Evolutionary conservation across 2,797 vertebrate genomes (phyloP).

Genomic region (Lepilemur ruficaudatus): DNA sequence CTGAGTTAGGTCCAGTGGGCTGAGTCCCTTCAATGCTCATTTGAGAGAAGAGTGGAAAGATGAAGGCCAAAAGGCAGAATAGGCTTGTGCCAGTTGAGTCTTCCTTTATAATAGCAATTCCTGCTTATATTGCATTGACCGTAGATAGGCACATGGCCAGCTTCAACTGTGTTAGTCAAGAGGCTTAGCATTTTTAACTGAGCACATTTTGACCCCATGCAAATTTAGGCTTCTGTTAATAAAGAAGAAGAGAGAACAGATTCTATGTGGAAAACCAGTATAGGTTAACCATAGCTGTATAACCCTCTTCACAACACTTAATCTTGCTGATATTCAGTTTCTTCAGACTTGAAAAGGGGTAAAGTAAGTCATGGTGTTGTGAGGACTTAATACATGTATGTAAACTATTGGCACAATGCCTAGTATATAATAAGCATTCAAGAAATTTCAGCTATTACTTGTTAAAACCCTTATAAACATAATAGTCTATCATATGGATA

Average conservation of each 20-base stretch:
- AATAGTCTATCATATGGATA: not conserved
- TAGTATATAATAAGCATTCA: not conserved
- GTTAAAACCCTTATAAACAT: not conserved
- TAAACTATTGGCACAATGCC: not conserved
- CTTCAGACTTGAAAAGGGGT: not conserved
- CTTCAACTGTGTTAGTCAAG: not conserved
- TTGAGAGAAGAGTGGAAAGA: not conserved
- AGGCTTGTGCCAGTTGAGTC: not conserved
- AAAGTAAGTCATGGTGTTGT: not conserved
- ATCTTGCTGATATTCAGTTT: not conserved
- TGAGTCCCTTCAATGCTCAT: not conserved
- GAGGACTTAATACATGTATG: not conserved
- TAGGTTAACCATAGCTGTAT: not conserved
- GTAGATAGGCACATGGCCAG: not conserved
- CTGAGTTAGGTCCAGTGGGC: not conserved
- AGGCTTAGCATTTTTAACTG: not conserved
- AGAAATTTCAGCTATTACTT: conserved; percentile 7
- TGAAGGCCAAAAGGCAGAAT: not conserved
- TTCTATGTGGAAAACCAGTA: not conserved
- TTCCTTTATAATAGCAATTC: not conserved
- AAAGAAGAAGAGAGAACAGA: not conserved
- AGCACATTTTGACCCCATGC: not conserved
- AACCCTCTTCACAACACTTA: not conserved
- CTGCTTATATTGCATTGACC: not conserved
- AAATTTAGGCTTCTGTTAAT: not conserved